Evolutionary conservation across 1,140 invertebrate species (phyloP), one percentile per base, ranked within the genome.

Genomic region (Drosophila parvula): DNA sequence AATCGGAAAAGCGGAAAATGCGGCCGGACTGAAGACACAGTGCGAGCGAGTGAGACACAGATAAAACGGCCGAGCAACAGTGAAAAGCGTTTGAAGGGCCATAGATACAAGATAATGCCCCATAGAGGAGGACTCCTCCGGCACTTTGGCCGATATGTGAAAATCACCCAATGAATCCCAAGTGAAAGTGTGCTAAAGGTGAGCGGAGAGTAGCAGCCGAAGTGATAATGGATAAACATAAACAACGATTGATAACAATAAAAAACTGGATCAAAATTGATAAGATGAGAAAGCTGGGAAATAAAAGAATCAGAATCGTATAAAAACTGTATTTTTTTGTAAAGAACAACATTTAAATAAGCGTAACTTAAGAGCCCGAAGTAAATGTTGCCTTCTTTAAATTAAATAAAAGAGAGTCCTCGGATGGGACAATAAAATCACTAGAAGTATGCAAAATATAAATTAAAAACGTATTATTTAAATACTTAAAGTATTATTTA

Each of bases 101-200:
- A 65, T 50, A 75, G 59, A 64, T 44, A 51, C 50, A 64, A 75
- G 60, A 56, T 51, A 76, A 71, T 71, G 51, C 67, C 65, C 67
- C 68, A 36, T 47, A 18, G 44, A 71, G 53, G 14, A 71, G 44
- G 36, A 10, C 12, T 22, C 28, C 51, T 28, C 34, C 43, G n/a
- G 16, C 50, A 43, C 30, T 30, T 62, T 41, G 22, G 38, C 53
- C 30, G 38, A 71, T 71, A 56, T 74, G 48, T 55, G 34, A 63
- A 63, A 74, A 74, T 67, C 47, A 12, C 12, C 10, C n/a, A 75
- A 45, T 65, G 71, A 58, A 36, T 45, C 43, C 40, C 44, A 18
- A 78, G 65, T 59, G 41, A 58, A 71, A 78, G 56, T 60, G 68
- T 40, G 57, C 32, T 18, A 51, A 59, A 78, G 53, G 65, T 78